Base-by-base conservation (phyloP, 2,888 invertebrate genomes). In the Tetheella fluctuosa region DNA sequence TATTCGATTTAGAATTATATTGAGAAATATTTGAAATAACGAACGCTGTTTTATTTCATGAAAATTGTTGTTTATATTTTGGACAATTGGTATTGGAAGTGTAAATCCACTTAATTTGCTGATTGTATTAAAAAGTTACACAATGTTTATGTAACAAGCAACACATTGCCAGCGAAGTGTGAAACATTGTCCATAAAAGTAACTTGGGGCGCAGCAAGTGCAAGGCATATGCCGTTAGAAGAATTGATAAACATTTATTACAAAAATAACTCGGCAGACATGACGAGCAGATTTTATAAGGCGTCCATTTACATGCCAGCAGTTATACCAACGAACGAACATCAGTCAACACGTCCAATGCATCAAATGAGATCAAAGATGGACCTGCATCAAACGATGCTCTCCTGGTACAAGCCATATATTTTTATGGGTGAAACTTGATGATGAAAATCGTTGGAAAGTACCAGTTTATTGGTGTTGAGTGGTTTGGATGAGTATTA, bases 271-370 rank as follows among this genome's bases (percentile, higher is more conserved):
- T 56, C 60, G 63, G 61, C 37, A 58, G 61, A 20, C 48, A 48
- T 20, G 48, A 48, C 42, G 42, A 59, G 52, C 67, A 64, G 59
- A 69, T 67, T 67, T 69, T 34, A 34, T 68, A 69, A 61, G 66
- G 59, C 74, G 63, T 59, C 58, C 73, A 63, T 67, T 72, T 67
- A 48, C 61, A 63, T 64, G 58, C 60, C 60, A 59, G 62, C 69
- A 23, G 68, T 61, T 63, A 64, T 39, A 69, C 64, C 68, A 65
- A 57, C 52, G 48, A 65, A 57, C 52, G 48, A 67, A 68, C 77
- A 69, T 79, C 79, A 74, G 68, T 79, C 79, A 79, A 69, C 77
- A 71, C 70, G 73, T 74, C 74, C 70, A 67, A 70, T 65, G 74
- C 70, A 74, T 71, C 71, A 67, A 55, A 55, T 30, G 63, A 76